These are phyloP conservation scores for Aleiodes testaceus DNA, from an alignment of 2,888 invertebrate species.

Conservation along the genomic window DNA sequence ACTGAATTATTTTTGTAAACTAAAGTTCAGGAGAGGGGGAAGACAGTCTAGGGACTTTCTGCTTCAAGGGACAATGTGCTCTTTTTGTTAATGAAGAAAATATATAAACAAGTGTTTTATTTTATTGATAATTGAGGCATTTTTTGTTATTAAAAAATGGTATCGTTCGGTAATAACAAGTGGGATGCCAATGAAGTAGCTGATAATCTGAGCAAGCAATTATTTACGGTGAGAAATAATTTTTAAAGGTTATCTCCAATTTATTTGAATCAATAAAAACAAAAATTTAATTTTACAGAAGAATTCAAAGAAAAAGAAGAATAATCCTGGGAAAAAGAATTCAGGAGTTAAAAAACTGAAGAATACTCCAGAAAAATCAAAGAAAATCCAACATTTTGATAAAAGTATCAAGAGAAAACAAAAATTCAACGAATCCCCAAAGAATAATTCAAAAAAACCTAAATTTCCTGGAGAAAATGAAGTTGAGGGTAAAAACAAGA, in stretches of 20 bases:
- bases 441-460: conserved; percentile 20
- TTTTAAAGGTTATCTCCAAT: conserved; percentile 40
- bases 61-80: background rate
- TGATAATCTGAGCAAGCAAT: conserved; percentile 52
- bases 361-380: conserved; percentile 71
- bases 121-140: background rate
- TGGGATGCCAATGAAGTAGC: conserved; percentile 55
- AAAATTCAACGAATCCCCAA: conserved; percentile 27
- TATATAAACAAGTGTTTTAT: background rate
- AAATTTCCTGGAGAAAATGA: conserved; percentile 33
- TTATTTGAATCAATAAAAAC: background rate
- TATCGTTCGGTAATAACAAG: conserved; percentile 51
- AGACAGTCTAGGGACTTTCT: background rate
- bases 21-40: background rate
- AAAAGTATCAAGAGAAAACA: conserved; percentile 36
- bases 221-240: conserved; percentile 50
- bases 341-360: conserved; percentile 59
- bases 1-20: background rate
- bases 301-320: conserved; percentile 44
- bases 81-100: background rate
- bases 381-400: conserved; percentile 33
- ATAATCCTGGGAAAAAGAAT: conserved; percentile 33
- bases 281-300: conserved; percentile 41
- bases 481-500: conserved; percentile 40
- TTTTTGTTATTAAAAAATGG: conserved; percentile 45